A percentile compares a stretch with the other conserved stretches of the same genome.
These are phyloP conservation scores for Laupala kohalensis DNA, from an alignment of 1,140 invertebrate genomes.

Conservation along the genomic window DNA sequence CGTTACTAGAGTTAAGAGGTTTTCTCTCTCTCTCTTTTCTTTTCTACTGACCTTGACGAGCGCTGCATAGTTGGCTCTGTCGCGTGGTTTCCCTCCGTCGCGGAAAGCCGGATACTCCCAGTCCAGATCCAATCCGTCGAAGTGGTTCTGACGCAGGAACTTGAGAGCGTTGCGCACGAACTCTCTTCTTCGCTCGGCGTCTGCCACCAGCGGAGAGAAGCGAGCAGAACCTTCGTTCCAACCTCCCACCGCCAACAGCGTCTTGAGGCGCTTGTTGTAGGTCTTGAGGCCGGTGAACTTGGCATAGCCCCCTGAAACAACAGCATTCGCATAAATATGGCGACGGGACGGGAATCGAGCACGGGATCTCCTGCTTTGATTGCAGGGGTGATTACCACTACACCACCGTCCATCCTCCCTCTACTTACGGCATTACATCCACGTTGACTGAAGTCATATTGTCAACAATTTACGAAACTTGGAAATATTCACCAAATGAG, in stretches of 20 bases:
- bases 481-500: too few species aligned
- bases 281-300: slow-evolving; percentile 87
- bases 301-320: slow-evolving; percentile 73
- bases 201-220: slow-evolving; percentile 77
- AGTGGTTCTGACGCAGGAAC: slow-evolving; percentile 81
- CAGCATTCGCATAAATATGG: too few species aligned
- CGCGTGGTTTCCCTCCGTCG: slow-evolving; percentile 80
- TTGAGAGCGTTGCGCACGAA: slow-evolving; percentile 77
- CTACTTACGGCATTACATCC: too few species aligned
- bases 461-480: too few species aligned
- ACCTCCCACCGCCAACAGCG: slow-evolving; percentile 84
- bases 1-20: too few species aligned
- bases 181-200: slow-evolving; percentile 54
- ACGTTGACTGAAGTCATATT: too few species aligned
- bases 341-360: too few species aligned
- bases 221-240: slow-evolving; percentile 90
- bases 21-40: too few species aligned
- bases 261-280: slow-evolving; percentile 86
- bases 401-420: too few species aligned
- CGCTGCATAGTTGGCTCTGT: slow-evolving; percentile 78
- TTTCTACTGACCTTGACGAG: slow-evolving; percentile 64
- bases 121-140: slow-evolving; percentile 91
- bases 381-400: too few species aligned
- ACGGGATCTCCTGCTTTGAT: too few species aligned
- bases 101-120: slow-evolving; percentile 91